Evolutionary conservation across 2,888 invertebrate species (phyloP).

Genomic region (Orgyia antiqua): DNA sequence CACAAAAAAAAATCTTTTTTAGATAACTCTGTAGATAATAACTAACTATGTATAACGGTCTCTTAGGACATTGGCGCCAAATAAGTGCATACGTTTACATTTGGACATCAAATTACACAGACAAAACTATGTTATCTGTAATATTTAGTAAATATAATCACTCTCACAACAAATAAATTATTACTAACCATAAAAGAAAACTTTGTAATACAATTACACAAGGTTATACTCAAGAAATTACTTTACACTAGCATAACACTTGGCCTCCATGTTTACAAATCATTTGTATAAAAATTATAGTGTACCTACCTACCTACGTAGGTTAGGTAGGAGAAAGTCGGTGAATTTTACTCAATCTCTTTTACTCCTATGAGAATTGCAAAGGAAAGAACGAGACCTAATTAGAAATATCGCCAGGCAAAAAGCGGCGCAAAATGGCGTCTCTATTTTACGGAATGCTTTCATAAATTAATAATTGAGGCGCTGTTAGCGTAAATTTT

Average conservation of each 20-base stretch:
- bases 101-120: slow-evolving; percentile 18
- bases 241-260: slow-evolving; percentile 53
- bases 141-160: too few relatives aligned
- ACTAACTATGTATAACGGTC: slow-evolving; percentile 54
- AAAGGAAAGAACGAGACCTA: slow-evolving; percentile 46
- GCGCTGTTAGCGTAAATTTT: too few relatives aligned
- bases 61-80: slow-evolving; percentile 74
- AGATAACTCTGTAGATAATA: too few relatives aligned
- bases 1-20: too few relatives aligned
- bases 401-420: slow-evolving; percentile 36
- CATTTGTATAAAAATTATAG: slow-evolving; percentile 57
- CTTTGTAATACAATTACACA: slow-evolving; percentile 25
- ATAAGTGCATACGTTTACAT: slow-evolving; percentile 75
- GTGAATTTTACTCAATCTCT: slow-evolving; percentile 50
- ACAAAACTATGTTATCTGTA: too few relatives aligned
- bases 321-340: slow-evolving; percentile 57
- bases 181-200: slow-evolving; percentile 43
- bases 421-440: slow-evolving; percentile 69
- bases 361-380: slow-evolving; percentile 34
- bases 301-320: slow-evolving; percentile 32
- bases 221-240: slow-evolving; percentile 35
- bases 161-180: too few relatives aligned
- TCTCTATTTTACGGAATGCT: slow-evolving; percentile 19
- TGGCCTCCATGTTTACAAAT: slow-evolving; percentile 77
- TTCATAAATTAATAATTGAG: slow-evolving; percentile 2